Evolutionary conservation across 1,140 invertebrate genomes (phyloP).

Genomic region (Gryon sp.): DNA sequence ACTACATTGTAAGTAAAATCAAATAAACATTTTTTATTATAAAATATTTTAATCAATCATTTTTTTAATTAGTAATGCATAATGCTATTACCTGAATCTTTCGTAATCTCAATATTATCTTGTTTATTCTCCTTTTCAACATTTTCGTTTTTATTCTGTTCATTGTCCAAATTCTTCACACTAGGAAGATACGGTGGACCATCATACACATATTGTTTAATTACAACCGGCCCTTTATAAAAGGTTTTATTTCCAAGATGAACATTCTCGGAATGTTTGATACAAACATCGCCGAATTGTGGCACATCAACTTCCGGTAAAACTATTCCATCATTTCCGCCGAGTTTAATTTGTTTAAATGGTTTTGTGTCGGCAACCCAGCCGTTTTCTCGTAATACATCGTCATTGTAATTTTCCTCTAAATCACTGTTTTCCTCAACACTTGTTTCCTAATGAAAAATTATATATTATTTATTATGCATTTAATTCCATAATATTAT

Average conservation of each 20-base stretch:
- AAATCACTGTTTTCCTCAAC: conserved; percentile 59
- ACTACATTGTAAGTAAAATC: too few relatives aligned
- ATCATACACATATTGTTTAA: conserved; percentile 82
- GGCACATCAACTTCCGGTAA: conserved; percentile 55
- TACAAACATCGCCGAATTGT: conserved; percentile 80
- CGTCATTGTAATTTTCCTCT: conserved; percentile 60
- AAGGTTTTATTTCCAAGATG: conserved; percentile 84
- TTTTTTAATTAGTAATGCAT: too few relatives aligned
- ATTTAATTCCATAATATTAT: too few relatives aligned
- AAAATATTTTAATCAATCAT: too few relatives aligned
- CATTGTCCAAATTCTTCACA: not conserved
- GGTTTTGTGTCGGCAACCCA: conserved; percentile 58
- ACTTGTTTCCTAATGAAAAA: conserved; percentile 19
- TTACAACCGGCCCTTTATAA: conserved; percentile 84
- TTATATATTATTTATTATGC: too few relatives aligned
- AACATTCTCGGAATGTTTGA: conserved; percentile 82
- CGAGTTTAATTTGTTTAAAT: conserved; percentile 28
- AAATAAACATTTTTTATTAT: too few relatives aligned
- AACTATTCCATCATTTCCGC: conserved; percentile 11
- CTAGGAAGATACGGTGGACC: too few relatives aligned
- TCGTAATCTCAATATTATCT: too few relatives aligned
- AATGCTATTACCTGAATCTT: too few relatives aligned
- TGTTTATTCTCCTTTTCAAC: not conserved
- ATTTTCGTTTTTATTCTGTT: not conserved
- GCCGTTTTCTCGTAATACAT: conserved; percentile 37